Evolutionary conservation across 2,888 invertebrate species (phyloP).

Genomic region (Atrina japonica): DNA sequence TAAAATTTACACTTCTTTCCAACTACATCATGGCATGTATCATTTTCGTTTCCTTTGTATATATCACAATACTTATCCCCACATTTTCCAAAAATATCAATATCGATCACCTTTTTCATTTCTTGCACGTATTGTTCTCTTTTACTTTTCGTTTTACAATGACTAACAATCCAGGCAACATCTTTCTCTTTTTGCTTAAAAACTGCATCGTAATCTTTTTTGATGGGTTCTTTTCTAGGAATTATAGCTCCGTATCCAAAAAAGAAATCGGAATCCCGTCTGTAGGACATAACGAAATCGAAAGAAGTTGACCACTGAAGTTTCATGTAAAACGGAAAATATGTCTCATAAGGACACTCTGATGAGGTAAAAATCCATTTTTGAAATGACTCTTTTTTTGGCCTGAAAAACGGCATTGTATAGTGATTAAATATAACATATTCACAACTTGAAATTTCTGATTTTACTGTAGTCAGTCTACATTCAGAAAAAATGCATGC

Average conservation of each 20-base stretch:
- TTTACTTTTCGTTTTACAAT: constrained; percentile 51
- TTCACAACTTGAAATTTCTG: neutral
- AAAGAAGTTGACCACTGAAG: constrained; percentile 32
- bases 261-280: constrained; percentile 35
- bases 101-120: constrained; percentile 48
- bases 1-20: constrained; percentile 28
- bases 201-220: constrained; percentile 26
- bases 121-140: constrained; percentile 52
- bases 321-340: constrained; percentile 1
- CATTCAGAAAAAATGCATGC: no score
- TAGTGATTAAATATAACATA: constrained; percentile 15
- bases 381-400: neutral
- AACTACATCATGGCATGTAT: constrained; percentile 8
- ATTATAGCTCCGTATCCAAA: constrained; percentile 33
- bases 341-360: constrained; percentile 1
- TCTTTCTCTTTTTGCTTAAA: constrained; percentile 36
- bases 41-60: constrained; percentile 1
- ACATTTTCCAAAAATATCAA: constrained; percentile 60
- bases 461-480: neutral
- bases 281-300: constrained; percentile 43
- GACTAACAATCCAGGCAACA: constrained; percentile 61
- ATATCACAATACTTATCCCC: constrained; percentile 25
- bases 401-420: constrained; percentile 3
- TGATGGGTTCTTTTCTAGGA: neutral
- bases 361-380: constrained; percentile 25